These are phyloP conservation scores for Plodia interpunctella DNA, from an alignment of 1,140 invertebrate genomes.

Conservation along the genomic window DNA sequence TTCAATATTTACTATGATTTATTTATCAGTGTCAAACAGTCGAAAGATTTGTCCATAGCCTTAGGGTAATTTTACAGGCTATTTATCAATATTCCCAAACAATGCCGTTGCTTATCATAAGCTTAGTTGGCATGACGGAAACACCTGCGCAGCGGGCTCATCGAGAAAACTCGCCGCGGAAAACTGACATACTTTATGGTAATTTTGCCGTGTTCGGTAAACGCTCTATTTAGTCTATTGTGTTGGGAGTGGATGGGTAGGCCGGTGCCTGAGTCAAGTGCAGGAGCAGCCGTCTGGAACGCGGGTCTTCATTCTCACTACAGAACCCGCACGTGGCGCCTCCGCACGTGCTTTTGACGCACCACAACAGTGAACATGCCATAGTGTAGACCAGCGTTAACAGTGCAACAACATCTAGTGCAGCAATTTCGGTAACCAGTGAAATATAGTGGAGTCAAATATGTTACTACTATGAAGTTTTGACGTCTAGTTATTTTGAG, in stretches of 20 bases:
- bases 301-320: slow-evolving; percentile 44
- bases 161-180: slow-evolving; percentile 7
- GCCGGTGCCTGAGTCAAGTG: slow-evolving; percentile 64
- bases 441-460: neutral
- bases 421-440: neutral
- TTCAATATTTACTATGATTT: neutral
- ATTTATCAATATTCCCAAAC: slow-evolving; percentile 1
- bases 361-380: slow-evolving; percentile 23
- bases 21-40: neutral
- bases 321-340: slow-evolving; percentile 55
- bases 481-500: slow-evolving; percentile 4
- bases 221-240: slow-evolving; percentile 58
- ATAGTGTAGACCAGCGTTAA: slow-evolving; percentile 3
- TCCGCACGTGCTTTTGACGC: slow-evolving; percentile 55
- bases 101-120: slow-evolving; percentile 9
- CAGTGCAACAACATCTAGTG: slow-evolving; percentile 12
- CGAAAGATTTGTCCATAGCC: neutral
- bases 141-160: slow-evolving; percentile 10
- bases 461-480: neutral
- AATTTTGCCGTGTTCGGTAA: slow-evolving; percentile 17
- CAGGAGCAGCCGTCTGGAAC: slow-evolving; percentile 67
- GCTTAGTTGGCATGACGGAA: slow-evolving; percentile 1
- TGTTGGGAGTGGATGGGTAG: slow-evolving; percentile 45
- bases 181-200: slow-evolving; percentile 17
- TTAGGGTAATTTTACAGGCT: neutral